Conservation (phyloP, 1,140 invertebrate species). For the Ceratoteleas bidentatus region DNA sequence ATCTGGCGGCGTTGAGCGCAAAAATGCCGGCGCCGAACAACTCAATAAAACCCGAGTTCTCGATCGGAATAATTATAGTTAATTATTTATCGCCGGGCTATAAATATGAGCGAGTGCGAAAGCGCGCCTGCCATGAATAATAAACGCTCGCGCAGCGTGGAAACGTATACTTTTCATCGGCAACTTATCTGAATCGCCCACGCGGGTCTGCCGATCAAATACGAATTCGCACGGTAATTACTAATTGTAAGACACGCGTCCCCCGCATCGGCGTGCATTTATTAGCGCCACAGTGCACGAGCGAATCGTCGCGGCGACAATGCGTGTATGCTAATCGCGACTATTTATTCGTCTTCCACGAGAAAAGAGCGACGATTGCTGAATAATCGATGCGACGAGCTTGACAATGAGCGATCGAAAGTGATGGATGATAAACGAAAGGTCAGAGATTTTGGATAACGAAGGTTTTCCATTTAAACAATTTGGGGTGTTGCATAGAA, state of each 20-base stretch:
- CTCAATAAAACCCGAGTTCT: background rate
- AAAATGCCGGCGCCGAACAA: too few relatives aligned
- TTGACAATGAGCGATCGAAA: too few relatives aligned
- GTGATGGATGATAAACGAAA: too few relatives aligned
- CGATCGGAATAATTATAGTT: constrained; percentile 27
- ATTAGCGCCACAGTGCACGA: constrained; percentile 20
- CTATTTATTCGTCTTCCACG: too few relatives aligned
- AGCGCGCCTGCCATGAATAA: constrained; percentile 29
- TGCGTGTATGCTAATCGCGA: too few relatives aligned
- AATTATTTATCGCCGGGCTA: constrained; percentile 20
- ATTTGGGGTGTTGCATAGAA: too few relatives aligned
- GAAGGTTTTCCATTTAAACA: too few relatives aligned
- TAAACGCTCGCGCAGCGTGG: constrained; percentile 30
- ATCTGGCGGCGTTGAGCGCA: too few relatives aligned
- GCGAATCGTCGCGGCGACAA: too few relatives aligned
- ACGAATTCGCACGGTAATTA: constrained; percentile 65
- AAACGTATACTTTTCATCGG: constrained; percentile 55
- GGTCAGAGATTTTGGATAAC: too few relatives aligned
- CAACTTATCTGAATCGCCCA: constrained; percentile 59
- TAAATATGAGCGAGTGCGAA: constrained; percentile 31
- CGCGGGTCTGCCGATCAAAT: constrained; percentile 44
- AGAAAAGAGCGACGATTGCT: too few relatives aligned
- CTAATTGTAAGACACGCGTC: constrained; percentile 66
- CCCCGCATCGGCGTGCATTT: constrained; percentile 51
- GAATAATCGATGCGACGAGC: too few relatives aligned